A percentile compares a stretch with the other conserved stretches of the same genome.
These are phyloP conservation scores for Hesperophylax magnus DNA, from an alignment of 1,140 invertebrate species.

Conservation along the genomic window DNA sequence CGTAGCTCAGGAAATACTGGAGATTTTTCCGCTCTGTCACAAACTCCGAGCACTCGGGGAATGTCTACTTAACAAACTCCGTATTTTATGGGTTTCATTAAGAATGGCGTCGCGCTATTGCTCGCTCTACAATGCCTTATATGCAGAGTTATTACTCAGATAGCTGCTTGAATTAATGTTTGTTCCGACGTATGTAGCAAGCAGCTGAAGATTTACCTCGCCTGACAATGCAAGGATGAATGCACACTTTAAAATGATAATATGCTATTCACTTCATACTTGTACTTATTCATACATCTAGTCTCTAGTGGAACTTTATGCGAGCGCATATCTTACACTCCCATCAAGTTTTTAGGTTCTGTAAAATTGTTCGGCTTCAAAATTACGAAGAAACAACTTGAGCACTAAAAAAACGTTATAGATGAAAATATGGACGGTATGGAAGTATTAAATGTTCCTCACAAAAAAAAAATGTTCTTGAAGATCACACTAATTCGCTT, in stretches of 20 bases:
- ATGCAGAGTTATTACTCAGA: slow-evolving; percentile 57
- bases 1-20: background rate
- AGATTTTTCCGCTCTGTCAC: slow-evolving; percentile 48
- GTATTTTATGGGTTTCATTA: slow-evolving; percentile 59
- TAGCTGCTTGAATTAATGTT: slow-evolving; percentile 56
- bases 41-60: slow-evolving; percentile 48
- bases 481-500: too few species aligned
- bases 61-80: slow-evolving; percentile 59
- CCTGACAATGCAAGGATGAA: slow-evolving; percentile 40
- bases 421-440: too few species aligned
- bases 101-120: slow-evolving; percentile 58
- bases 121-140: slow-evolving; percentile 56
- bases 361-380: too few species aligned
- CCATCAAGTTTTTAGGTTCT: too few species aligned
- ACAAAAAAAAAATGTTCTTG: too few species aligned
- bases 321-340: too few species aligned
- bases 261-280: slow-evolving; percentile 14
- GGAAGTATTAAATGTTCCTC: too few species aligned
- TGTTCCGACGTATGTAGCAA: slow-evolving; percentile 49
- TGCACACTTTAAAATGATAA: slow-evolving; percentile 52
- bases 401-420: too few species aligned
- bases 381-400: too few species aligned
- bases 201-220: slow-evolving; percentile 47
- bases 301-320: too few species aligned
- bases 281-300: too few species aligned